These are phyloP conservation scores for Lordiphosa clarofinis DNA, from an alignment of 1,140 invertebrate genomes.

Conservation along the genomic window DNA sequence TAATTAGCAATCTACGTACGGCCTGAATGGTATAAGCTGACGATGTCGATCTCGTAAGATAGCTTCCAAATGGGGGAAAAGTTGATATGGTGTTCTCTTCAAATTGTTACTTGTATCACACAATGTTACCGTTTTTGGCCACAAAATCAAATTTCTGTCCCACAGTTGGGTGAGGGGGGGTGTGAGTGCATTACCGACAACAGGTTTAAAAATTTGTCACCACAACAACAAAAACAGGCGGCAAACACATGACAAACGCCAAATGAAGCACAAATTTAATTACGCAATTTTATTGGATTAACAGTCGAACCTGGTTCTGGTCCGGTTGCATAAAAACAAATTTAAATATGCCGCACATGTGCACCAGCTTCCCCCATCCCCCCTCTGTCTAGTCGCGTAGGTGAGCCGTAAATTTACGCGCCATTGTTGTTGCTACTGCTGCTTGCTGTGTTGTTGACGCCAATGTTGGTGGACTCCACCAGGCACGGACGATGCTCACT, in stretches of 20 bases:
- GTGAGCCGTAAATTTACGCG: constrained; percentile 72
- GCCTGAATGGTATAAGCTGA: too few relatives aligned
- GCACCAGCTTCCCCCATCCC: constrained; percentile 11
- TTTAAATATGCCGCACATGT: constrained; percentile 70
- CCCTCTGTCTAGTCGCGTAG: constrained; percentile 65
- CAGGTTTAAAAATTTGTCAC: constrained; percentile 73
- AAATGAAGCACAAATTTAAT: constrained; percentile 78
- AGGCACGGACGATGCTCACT: too few relatives aligned
- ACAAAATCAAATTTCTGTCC: too few relatives aligned
- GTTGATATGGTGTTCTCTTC: too few relatives aligned
- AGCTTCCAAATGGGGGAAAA: too few relatives aligned
- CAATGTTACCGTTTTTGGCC: too few relatives aligned
- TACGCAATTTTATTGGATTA: constrained; percentile 77
- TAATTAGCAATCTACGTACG: too few relatives aligned
- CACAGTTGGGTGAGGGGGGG: constrained; percentile 15
- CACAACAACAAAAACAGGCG: constrained; percentile 56
- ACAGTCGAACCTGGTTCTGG: constrained; percentile 47
- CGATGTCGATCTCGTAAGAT: too few relatives aligned
- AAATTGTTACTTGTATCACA: too few relatives aligned
- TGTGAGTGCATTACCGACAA: constrained; percentile 31
- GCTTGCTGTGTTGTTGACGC: constrained; percentile 48
- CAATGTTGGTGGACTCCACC: constrained; percentile 46
- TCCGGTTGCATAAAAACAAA: constrained; percentile 42
- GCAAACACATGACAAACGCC: constrained; percentile 54
- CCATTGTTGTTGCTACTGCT: constrained; percentile 50